Conservation (phyloP, 2,113 vertebrate species). For the Carassius gibelio region DNA sequence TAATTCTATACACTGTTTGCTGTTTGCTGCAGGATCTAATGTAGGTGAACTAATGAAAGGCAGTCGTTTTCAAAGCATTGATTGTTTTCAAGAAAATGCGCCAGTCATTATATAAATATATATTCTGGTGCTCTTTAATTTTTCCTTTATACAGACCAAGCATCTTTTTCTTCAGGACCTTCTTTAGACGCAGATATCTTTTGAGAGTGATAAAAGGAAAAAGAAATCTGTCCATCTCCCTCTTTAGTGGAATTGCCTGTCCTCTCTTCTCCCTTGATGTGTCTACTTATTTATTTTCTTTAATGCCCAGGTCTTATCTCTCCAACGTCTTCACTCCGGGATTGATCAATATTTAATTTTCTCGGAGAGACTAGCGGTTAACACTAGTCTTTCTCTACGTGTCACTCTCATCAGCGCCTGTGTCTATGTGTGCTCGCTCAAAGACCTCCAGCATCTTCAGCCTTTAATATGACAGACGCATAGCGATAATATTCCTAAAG, state of each 20-base stretch:
- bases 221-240: conserved; percentile 51
- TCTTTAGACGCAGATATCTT: conserved; percentile 55
- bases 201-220: conserved; percentile 47
- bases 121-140: background rate
- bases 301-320: conserved; percentile 61
- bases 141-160: background rate
- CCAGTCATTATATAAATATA: conserved; percentile 5
- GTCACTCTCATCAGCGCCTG: conserved; percentile 45
- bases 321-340: conserved; percentile 78
- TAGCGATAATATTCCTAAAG: conserved; percentile 67
- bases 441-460: conserved; percentile 34
- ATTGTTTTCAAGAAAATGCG: conserved; percentile 6
- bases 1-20: background rate
- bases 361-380: conserved; percentile 69
- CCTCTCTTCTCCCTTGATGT: conserved; percentile 57
- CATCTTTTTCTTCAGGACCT: conserved; percentile 14
- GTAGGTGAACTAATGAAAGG: conserved; percentile 14
- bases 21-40: conserved; percentile 4
- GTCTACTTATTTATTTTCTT: conserved; percentile 74
- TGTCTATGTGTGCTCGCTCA: conserved; percentile 38
- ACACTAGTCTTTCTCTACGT: conserved; percentile 37
- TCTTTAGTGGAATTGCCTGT: conserved; percentile 58
- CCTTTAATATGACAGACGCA: conserved; percentile 27
- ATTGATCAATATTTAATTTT: conserved; percentile 96
- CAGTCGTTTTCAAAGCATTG: conserved; percentile 5